Percentiles rank a stretch among this genome's conserved stretches.
These are phyloP conservation scores for Coreoperca whiteheadi DNA, from an alignment of 2,113 vertebrate species.

Conservation along the genomic window DNA sequence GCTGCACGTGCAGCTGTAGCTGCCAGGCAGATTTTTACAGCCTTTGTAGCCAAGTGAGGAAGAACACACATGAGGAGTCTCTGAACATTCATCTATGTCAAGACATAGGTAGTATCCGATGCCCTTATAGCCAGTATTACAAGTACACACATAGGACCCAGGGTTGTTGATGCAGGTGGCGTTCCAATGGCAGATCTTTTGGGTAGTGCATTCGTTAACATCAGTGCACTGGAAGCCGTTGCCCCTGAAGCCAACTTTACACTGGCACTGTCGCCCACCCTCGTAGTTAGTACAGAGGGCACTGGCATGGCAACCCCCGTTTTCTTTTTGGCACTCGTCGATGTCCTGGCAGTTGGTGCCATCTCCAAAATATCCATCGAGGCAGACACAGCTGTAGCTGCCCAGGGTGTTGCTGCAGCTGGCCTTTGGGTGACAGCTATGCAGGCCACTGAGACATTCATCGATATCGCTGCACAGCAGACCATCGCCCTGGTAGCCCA, in stretches of 20 bases:
- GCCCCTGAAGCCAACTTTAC: slow-evolving; percentile 81
- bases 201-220: slow-evolving; percentile 78
- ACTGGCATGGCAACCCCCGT: slow-evolving; percentile 82
- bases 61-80: slow-evolving; percentile 79
- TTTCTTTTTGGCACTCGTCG: slow-evolving; percentile 81
- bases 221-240: slow-evolving; percentile 83
- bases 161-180: slow-evolving; percentile 87
- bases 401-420: slow-evolving; percentile 82
- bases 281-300: slow-evolving; percentile 82
- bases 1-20: slow-evolving; percentile 82
- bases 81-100: slow-evolving; percentile 87
- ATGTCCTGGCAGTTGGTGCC: slow-evolving; percentile 83
- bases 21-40: slow-evolving; percentile 85
- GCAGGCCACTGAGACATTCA: slow-evolving; percentile 79
- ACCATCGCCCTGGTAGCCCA: slow-evolving; percentile 83
- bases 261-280: slow-evolving; percentile 81
- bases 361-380: slow-evolving; percentile 81
- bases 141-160: slow-evolving; percentile 85
- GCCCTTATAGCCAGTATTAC: slow-evolving; percentile 86
- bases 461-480: slow-evolving; percentile 81
- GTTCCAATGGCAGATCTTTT: slow-evolving; percentile 85
- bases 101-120: slow-evolving; percentile 88
- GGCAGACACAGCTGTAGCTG: slow-evolving; percentile 83
- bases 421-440: slow-evolving; percentile 78
- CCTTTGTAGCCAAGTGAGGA: slow-evolving; percentile 81